These are phyloP conservation scores for Drosophila arawakana DNA, from an alignment of 1,140 invertebrate genomes.

Conservation along the genomic window DNA sequence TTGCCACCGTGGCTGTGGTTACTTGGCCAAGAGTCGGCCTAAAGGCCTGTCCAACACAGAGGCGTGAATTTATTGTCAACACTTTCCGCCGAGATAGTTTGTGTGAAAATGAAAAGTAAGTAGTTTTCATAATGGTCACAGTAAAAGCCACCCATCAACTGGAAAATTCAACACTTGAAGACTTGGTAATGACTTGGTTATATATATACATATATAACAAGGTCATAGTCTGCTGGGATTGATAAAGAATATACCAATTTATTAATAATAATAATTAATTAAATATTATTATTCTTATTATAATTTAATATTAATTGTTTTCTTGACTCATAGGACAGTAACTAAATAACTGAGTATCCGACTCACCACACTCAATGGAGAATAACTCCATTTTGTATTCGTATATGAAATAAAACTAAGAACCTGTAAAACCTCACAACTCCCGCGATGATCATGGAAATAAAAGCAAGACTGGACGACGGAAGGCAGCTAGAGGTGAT, in stretches of 20 bases:
- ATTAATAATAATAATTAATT: too few species aligned
- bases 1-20: slow-evolving; percentile 10
- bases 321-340: too few species aligned
- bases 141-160: neutral
- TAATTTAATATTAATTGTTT: too few species aligned
- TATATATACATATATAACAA: too few species aligned
- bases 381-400: slow-evolving; percentile 25
- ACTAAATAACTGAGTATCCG: slow-evolving; percentile 42
- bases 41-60: slow-evolving; percentile 8
- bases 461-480: slow-evolving; percentile 33
- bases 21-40: slow-evolving; percentile 6
- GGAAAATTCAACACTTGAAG: neutral
- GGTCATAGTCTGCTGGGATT: too few species aligned
- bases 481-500: neutral
- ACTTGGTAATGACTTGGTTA: neutral
- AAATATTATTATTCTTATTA: too few species aligned
- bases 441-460: slow-evolving; percentile 56
- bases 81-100: slow-evolving; percentile 44
- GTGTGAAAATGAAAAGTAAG: slow-evolving; percentile 53
- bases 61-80: slow-evolving; percentile 47
- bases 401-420: slow-evolving; percentile 56
- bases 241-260: too few species aligned
- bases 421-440: slow-evolving; percentile 56
- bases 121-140: slow-evolving; percentile 40
- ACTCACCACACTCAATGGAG: neutral